Conservation (phyloP, 2,888 invertebrate species). For the Melanophora roralis region DNA sequence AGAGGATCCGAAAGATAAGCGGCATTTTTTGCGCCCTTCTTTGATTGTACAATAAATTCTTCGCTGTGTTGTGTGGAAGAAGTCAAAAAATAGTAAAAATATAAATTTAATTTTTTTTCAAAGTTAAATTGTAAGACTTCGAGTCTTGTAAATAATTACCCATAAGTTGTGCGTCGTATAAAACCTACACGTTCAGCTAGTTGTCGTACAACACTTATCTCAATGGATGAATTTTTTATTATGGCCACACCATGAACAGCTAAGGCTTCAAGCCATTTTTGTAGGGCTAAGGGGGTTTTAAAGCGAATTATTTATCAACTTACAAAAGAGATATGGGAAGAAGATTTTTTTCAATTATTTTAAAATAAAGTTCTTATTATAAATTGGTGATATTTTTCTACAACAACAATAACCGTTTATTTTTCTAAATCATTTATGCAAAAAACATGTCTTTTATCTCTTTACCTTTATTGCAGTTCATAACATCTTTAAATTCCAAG, state of each 20-base stretch:
- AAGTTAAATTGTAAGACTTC: neutral
- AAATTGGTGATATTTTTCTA: too few species aligned
- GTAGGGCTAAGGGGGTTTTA: conserved; percentile 67
- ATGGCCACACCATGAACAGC: conserved; percentile 83
- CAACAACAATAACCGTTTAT: too few species aligned
- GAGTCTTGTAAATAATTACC: conserved; percentile 74
- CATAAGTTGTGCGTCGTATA: conserved; percentile 85
- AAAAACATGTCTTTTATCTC: too few species aligned
- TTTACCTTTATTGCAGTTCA: conserved; percentile 78
- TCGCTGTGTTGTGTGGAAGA: conserved; percentile 74
- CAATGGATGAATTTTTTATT: conserved; percentile 80
- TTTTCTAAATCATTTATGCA: too few species aligned
- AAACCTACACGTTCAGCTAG: conserved; percentile 83
- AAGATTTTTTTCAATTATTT: too few species aligned
- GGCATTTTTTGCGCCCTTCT: conserved; percentile 84
- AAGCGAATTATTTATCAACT: neutral
- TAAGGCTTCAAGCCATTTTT: conserved; percentile 81
- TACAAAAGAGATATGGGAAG: neutral
- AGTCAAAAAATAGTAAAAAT: neutral
- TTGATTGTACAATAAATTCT: conserved; percentile 83
- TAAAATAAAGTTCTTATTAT: too few species aligned
- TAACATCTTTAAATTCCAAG: conserved; percentile 79
- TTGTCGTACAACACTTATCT: conserved; percentile 79
- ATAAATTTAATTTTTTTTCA: neutral
- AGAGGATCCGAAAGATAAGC: conserved; percentile 84